Base-by-base conservation (phyloP, 2,113 vertebrate species). In the Dendropsophus ebraccatus region DNA sequence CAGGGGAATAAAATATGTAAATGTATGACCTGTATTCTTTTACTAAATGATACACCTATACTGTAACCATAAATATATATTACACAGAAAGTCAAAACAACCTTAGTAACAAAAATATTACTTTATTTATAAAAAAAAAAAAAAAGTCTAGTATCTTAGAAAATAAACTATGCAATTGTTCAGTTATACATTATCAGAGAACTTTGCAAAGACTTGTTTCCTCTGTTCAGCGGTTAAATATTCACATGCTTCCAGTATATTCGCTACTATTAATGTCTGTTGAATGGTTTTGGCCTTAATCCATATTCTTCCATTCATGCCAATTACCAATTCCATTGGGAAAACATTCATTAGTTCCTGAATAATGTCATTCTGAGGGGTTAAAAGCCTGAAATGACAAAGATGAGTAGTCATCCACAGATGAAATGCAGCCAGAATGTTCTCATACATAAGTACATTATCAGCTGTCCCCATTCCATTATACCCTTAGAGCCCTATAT, bases 231-330 rank as follows among this genome's bases (percentile, higher is more conserved):
- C 21, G 19, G 95, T 97, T 96, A 99, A 97, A 89, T 96, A 94
- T 89, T 98, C 97, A 89, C 94, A 96, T 87, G 95, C 96, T 92
- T 99, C 97, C 90, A 99, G 93, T 80, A 99, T 92, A 89, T 97
- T 98, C 49, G 96, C 95, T 47, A 98, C 82, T 89, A 99, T 95
- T 90, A 98, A 93, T 9, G 96, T 98, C 91, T 96, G 96, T 92
- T 97, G 96, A 84, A 95, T 82, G 74, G 94, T 95, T 92, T 91
- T 93, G 16, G 97, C 93, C 58, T 96, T 96, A 73, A 97, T 95
- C 97, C 97, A 99, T 88, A 98, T 93, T 81, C 97, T 94, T 83
- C 97, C 97, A 79, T 99, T 99, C 96, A 99, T 94, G 50, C 97
- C 97, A 81, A 97, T 91, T 25, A 97, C 97, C 90, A 98, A 90